phyloP scores from a whole-genome alignment of 2,888 invertebrate species.

The Ypsolopha sequella region DNA sequence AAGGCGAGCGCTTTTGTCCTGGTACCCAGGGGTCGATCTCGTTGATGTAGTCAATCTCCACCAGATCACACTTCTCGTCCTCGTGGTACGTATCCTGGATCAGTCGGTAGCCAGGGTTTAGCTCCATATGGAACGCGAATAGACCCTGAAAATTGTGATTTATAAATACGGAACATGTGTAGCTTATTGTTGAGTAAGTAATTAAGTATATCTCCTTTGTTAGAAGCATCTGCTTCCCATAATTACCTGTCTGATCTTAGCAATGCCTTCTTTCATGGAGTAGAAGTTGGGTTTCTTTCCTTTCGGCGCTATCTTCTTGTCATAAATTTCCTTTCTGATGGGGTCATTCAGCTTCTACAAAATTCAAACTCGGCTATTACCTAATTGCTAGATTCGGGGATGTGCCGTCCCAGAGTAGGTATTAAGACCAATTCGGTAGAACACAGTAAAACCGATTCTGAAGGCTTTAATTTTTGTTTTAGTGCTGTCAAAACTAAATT shows the following conservation, averaged over 20 bases:
- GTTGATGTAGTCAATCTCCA: slow-evolving; percentile 67
- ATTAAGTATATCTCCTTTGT: background rate
- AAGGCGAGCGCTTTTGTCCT: slow-evolving; percentile 63
- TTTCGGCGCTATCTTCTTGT: slow-evolving; percentile 59
- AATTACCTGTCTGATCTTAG: slow-evolving; percentile 43
- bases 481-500: too few relatives aligned
- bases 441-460: too few relatives aligned
- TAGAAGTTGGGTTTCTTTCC: slow-evolving; percentile 54
- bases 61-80: slow-evolving; percentile 73
- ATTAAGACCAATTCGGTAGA: too few relatives aligned
- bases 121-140: slow-evolving; percentile 71
- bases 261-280: slow-evolving; percentile 55
- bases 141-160: slow-evolving; percentile 35
- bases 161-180: background rate
- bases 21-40: slow-evolving; percentile 67
- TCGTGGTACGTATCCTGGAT: slow-evolving; percentile 71
- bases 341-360: slow-evolving; percentile 60
- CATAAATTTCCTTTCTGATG: slow-evolving; percentile 54
- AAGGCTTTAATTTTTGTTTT: too few relatives aligned
- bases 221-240: too few relatives aligned
- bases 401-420: too few relatives aligned
- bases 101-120: slow-evolving; percentile 66
- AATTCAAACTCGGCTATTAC: background rate
- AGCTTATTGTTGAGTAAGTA: background rate
- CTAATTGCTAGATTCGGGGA: too few relatives aligned